Conservation (phyloP, 2,797 vertebrate species). For the Heterohyrax brucei region DNA sequence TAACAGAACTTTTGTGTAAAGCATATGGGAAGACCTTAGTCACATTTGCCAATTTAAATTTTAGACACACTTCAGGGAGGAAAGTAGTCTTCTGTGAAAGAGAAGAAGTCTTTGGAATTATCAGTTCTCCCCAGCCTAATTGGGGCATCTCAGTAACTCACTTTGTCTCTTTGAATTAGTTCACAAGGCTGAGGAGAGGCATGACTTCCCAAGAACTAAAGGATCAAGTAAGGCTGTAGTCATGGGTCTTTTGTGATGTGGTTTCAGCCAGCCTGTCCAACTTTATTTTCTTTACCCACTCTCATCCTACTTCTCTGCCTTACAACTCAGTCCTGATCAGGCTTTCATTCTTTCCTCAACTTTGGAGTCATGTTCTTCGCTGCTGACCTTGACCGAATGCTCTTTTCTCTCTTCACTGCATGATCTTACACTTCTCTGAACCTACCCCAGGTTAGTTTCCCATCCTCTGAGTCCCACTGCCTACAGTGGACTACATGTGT, state of each 20-base stretch:
- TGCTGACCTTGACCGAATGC: neutral
- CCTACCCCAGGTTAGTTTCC: neutral
- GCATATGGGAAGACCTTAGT: constrained; percentile 57
- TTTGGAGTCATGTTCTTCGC: neutral
- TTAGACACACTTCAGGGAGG: constrained; percentile 41
- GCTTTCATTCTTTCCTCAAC: neutral
- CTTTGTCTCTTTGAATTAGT: constrained; percentile 21
- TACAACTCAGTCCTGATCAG: neutral
- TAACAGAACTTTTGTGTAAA: constrained; percentile 69
- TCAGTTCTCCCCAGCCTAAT: constrained; percentile 1
- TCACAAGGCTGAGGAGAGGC: neutral
- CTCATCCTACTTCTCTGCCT: neutral
- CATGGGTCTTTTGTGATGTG: neutral
- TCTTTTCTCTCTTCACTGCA: neutral
- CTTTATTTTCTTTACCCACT: neutral
- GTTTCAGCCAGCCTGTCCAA: neutral
- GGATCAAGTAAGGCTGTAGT: constrained; percentile 26
- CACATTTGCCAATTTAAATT: constrained; percentile 53
- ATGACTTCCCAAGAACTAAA: neutral
- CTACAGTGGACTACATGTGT: neutral
- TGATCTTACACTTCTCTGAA: neutral
- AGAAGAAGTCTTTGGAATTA: neutral
- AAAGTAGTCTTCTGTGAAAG: neutral
- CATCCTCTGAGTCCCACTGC: neutral
- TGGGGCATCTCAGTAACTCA: neutral